Base-by-base conservation (phyloP, 2,888 invertebrate species). In the Catonia carolina region DNA sequence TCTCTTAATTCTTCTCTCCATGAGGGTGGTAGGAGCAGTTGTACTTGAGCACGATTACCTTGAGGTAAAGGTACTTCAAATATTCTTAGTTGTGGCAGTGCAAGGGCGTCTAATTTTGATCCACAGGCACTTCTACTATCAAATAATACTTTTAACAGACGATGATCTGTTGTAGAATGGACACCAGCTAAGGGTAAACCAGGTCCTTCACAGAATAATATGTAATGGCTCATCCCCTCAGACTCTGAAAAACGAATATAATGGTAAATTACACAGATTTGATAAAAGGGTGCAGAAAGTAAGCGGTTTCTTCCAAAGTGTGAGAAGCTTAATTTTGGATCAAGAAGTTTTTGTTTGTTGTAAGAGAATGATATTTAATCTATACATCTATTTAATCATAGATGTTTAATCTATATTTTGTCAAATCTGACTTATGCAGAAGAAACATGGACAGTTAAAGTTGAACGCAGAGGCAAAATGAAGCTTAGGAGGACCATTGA, bases 201-300 rank as follows among this genome's bases (percentile, higher is more conserved):
- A 41, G 93, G 94, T n/a, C 95, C 95, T 67, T 87, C 85, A 73
- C 96, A 96, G 70, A 89, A 84, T 65, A 94, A 79, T 65, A 91
- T 90, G 72, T 90, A 92, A 70, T 75, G 67, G 8, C 68, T 66
- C 35, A 65, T 58, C 39, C 61, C 63, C 35, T 59, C 55, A 18
- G 41, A 17, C 23, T 50, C 58, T 58, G 49, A 27, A 52, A 52
- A 5, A 37, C 4, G 12, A 5, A 37, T 6, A 37, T 6, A 37
- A 7, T 37, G 12, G 12, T 14, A 37, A 14, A 10, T 37, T 45
- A n/a, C n/a, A n/a, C n/a, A n/a, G n/a, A n/a, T n/a, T n/a, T n/a
- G n/a, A n/a, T n/a, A n/a, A n/a, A n/a, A n/a, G n/a, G n/a, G n/a
- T n/a, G n/a, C n/a, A n/a, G n/a, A n/a, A n/a, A n/a, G n/a, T n/a